Evolutionary conservation across 1,140 invertebrate species (phyloP).

Genomic region (Scaptomyza hsui): DNA sequence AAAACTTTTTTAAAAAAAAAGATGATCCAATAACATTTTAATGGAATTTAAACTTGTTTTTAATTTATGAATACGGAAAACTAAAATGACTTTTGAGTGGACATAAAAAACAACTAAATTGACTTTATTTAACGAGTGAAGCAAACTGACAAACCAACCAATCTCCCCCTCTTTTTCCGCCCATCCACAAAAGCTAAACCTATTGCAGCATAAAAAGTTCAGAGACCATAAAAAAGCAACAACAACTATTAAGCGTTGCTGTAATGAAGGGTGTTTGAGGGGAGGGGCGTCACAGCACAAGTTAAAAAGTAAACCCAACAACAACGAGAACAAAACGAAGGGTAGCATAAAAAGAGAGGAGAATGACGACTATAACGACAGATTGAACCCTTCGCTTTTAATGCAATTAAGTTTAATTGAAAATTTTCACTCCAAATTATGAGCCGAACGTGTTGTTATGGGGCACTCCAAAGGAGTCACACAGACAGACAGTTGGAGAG

Average conservation of each 20-base stretch:
- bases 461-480: slow-evolving; percentile 21
- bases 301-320: slow-evolving; percentile 41
- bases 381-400: slow-evolving; percentile 82
- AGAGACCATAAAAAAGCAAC: slow-evolving; percentile 61
- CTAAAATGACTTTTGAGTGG: slow-evolving; percentile 59
- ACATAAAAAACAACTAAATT: slow-evolving; percentile 53
- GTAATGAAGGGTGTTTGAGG: slow-evolving; percentile 45
- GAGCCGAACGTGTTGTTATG: slow-evolving; percentile 73
- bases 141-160: slow-evolving; percentile 25
- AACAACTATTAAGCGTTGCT: slow-evolving; percentile 49
- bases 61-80: slow-evolving; percentile 37
- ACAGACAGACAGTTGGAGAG: background rate
- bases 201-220: slow-evolving; percentile 70
- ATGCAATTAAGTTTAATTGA: slow-evolving; percentile 83
- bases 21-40: slow-evolving; percentile 52
- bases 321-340: slow-evolving; percentile 2
- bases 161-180: background rate
- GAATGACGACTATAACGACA: slow-evolving; percentile 68
- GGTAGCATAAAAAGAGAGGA: background rate
- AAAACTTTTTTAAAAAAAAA: slow-evolving; percentile 25
- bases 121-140: slow-evolving; percentile 51
- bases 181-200: slow-evolving; percentile 39
- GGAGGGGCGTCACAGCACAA: slow-evolving; percentile 19
- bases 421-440: slow-evolving; percentile 83
- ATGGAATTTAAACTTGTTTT: slow-evolving; percentile 48